Percentiles rank a stretch among this genome's conserved stretches.
phyloP scores from a whole-genome alignment of 2,113 vertebrate genomes.

The Leptobrachium leishanense region DNA sequence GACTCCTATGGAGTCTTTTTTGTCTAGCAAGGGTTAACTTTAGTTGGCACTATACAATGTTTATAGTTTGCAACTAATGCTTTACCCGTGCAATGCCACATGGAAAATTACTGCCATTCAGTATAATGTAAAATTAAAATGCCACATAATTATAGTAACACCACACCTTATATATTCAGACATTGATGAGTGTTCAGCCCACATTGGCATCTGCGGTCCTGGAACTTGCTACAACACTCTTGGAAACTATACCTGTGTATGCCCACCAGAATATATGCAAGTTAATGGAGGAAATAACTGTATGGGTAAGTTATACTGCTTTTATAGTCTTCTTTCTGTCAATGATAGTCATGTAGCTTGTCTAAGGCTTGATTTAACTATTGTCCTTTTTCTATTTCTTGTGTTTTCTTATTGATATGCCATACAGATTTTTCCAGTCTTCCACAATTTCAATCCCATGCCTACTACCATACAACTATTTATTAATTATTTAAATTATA shows the following conservation, averaged over 20 bases:
- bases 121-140: background rate
- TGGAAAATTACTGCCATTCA: background rate
- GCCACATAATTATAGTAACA: background rate
- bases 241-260: slow-evolving; percentile 92
- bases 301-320: slow-evolving; percentile 73
- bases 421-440: too few relatives aligned
- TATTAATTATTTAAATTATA: too few relatives aligned
- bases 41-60: background rate
- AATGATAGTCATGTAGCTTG: too few relatives aligned
- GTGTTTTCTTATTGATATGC: too few relatives aligned
- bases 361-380: too few relatives aligned
- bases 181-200: slow-evolving; percentile 84
- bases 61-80: background rate
- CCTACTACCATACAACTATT: too few relatives aligned
- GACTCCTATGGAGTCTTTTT: background rate
- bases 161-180: slow-evolving; percentile 64
- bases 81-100: background rate
- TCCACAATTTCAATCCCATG: too few relatives aligned
- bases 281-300: slow-evolving; percentile 90
- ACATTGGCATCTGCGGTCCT: slow-evolving; percentile 85
- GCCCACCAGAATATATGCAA: slow-evolving; percentile 90
- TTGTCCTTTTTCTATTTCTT: too few relatives aligned
- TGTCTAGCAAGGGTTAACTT: background rate
- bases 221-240: slow-evolving; percentile 93
- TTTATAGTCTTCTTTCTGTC: too few relatives aligned